Base-by-base conservation (phyloP, 2,797 vertebrate species). In the Gymnoscopelus microlampas region DNA sequence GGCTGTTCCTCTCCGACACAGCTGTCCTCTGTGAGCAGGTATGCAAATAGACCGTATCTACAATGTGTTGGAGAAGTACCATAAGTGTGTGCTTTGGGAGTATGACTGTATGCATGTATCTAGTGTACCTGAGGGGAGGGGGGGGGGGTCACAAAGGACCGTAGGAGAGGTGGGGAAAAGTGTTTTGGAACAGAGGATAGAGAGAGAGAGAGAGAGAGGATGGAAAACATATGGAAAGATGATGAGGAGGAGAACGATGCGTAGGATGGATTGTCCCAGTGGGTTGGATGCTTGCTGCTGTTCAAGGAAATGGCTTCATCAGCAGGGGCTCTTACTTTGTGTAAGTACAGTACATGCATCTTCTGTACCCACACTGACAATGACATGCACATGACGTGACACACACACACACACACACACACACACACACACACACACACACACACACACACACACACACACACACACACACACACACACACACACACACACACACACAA, bases 281-380 rank as follows among this genome's bases (percentile, higher is more conserved):
- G 76, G 86, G 79, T 81, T 90, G 82, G 88, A 87, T 90, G 83
- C 48, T 69, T 82, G 75, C 76, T 81, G 79, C 87, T 84, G 74
- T 82, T 77, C 85, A 69, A 82, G 80, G 78, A 87, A 87, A 81
- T 68, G 73, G 80, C 68, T 62, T 12, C 63, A 84, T 84, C 75
- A 82, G 73, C 67, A 44, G 62, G 70, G 57, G 63, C 50, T 72
- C 85, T 74, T 80, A 86, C 70, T 60, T 78, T 76, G 77, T 4
- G 12, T 75, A 82, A 85, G 77, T 76, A 66, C 8, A 44, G 32
- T 35, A 35, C 26, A 29, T 35, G 32, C 39, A 44, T 44, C 7
- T 8, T 44, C 39, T 44, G 39, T 9, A 44, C 9, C 39, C 39
- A 7, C 39, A 44, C 39, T 44, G 39, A 10, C 39, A 44, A 44